phyloP scores from a whole-genome alignment of 2,797 vertebrate species.

The Melanotaenia trifasciata region DNA sequence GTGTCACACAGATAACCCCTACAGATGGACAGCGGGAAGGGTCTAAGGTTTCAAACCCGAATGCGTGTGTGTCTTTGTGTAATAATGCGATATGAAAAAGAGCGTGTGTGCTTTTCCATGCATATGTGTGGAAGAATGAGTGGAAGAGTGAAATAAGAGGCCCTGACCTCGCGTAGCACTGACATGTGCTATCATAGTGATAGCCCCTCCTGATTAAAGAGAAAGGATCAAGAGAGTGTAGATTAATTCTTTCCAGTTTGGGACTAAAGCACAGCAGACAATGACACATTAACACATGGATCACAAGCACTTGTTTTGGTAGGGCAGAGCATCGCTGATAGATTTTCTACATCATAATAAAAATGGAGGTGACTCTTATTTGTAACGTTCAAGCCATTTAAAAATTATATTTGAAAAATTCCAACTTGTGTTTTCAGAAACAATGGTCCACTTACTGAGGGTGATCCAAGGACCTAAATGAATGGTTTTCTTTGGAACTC shows the following conservation, averaged over 20 bases:
- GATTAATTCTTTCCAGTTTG: conserved; percentile 54
- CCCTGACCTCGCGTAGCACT: conserved; percentile 79
- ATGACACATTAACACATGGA: conserved; percentile 37
- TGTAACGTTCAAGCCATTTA: conserved; percentile 8
- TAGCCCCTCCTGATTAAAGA: conserved; percentile 58
- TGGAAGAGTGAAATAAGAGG: conserved; percentile 82
- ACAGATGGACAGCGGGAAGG: conserved; percentile 77
- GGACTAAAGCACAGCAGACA: conserved; percentile 21
- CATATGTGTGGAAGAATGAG: conserved; percentile 58
- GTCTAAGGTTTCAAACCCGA: conserved; percentile 79
- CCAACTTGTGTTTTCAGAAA: conserved; percentile 20
- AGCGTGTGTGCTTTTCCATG: conserved; percentile 26
- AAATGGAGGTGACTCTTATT: background rate
- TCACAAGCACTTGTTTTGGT: conserved; percentile 6
- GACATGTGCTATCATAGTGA: conserved; percentile 80
- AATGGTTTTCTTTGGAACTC: conserved; percentile 19
- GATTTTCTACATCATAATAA: background rate
- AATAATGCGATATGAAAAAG: conserved; percentile 72
- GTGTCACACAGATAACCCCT: conserved; percentile 82
- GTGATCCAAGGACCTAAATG: background rate
- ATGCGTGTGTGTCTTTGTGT: conserved; percentile 40
- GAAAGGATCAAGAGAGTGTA: conserved; percentile 46
- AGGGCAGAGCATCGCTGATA: background rate
- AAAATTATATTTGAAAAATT: conserved; percentile 17
- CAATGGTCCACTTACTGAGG: background rate